These are phyloP conservation scores for Mus caroli DNA, from an alignment of 2,797 vertebrate genomes.

Conservation along the genomic window DNA sequence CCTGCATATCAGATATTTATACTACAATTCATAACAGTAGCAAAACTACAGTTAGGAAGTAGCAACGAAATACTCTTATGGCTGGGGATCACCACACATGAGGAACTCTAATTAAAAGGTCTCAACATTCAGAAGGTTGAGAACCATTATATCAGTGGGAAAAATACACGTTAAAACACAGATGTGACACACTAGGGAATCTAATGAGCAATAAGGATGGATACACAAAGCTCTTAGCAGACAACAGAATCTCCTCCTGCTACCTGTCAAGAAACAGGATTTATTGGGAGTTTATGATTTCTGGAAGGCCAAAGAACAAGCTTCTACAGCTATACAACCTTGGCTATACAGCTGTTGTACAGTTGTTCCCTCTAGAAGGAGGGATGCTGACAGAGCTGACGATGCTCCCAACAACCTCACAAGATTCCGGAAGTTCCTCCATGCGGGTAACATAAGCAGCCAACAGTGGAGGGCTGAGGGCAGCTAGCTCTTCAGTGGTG, in stretches of 20 bases:
- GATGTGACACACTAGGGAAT: neutral
- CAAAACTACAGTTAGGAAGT: neutral
- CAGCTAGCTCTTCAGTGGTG: neutral
- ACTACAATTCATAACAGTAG: neutral
- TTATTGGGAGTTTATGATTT: neutral
- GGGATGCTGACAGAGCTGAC: neutral
- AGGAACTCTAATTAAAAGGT: neutral
- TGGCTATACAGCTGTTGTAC: neutral
- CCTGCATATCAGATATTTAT: neutral
- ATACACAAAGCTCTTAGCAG: neutral
- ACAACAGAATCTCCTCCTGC: neutral
- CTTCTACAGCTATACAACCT: too few relatives aligned
- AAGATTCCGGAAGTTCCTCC: neutral
- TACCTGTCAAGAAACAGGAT: neutral
- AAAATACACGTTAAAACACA: neutral
- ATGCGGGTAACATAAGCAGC: neutral
- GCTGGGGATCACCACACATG: neutral
- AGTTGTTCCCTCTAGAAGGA: neutral
- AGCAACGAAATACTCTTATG: neutral
- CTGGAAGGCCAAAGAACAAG: neutral
- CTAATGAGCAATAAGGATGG: too few relatives aligned
- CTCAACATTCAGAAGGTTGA: neutral
- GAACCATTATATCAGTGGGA: neutral
- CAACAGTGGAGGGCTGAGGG: too few relatives aligned
- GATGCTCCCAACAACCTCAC: neutral